Conservation (phyloP, 2,113 vertebrate genomes). For the Hemicordylus capensis region DNA sequence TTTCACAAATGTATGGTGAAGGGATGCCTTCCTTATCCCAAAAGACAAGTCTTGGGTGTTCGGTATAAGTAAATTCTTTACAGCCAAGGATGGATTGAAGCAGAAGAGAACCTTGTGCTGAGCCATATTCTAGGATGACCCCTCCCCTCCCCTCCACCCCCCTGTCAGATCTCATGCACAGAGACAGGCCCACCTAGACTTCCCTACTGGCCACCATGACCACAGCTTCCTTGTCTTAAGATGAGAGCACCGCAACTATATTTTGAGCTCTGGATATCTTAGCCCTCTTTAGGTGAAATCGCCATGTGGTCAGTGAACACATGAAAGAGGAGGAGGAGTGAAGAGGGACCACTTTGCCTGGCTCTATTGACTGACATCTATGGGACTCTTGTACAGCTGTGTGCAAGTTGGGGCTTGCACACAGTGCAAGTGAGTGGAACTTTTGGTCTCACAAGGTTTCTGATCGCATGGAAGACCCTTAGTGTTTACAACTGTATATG, state of each 20-base stretch:
- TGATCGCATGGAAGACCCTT: no score
- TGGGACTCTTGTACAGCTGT: no score
- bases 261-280: not conserved
- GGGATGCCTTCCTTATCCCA: not conserved
- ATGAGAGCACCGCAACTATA: not conserved
- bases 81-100: not conserved
- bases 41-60: not conserved
- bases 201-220: rapidly evolving
- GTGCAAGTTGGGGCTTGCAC: no score
- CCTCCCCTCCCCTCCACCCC: not conserved
- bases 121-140: not conserved
- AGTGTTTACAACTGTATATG: no score
- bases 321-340: no score
- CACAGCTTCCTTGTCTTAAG: not conserved
- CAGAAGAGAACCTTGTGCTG: not conserved
- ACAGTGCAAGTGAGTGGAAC: no score
- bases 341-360: no score
- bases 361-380: no score
- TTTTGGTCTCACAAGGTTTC: no score
- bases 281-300: no score
- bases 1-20: not conserved
- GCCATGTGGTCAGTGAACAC: no score
- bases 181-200: not conserved
- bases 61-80: not conserved
- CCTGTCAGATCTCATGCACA: not conserved